Evolutionary conservation across 1,140 invertebrate species (phyloP).

Genomic region (Dolichoris vasculosae): DNA sequence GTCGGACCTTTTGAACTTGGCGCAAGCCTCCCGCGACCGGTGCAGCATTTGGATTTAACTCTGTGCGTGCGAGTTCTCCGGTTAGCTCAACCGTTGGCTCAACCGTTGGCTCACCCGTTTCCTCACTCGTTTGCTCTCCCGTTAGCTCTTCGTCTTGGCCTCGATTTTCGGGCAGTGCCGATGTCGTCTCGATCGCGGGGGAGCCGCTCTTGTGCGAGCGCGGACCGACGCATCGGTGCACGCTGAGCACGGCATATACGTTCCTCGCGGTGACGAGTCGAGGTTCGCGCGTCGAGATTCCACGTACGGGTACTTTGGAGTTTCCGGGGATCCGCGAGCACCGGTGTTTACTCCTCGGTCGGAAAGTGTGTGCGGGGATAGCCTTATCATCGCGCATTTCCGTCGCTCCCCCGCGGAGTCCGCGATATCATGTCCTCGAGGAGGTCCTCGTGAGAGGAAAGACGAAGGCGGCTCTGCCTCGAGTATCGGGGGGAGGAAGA

Average conservation of each 20-base stretch:
- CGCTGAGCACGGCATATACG: neutral
- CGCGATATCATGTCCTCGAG: neutral
- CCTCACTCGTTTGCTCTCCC: too few species aligned
- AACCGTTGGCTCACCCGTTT: neutral
- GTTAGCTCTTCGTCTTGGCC: neutral
- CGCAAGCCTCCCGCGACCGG: neutral
- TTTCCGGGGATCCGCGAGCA: neutral
- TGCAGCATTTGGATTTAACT: too few species aligned
- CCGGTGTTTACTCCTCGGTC: neutral
- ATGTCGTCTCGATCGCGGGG: neutral
- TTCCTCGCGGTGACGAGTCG: neutral
- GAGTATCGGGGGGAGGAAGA: neutral
- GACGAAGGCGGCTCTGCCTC: neutral
- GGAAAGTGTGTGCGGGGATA: neutral
- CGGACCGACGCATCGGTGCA: neutral
- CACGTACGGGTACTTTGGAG: neutral
- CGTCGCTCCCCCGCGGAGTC: neutral
- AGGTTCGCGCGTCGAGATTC: too few species aligned
- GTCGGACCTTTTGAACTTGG: neutral
- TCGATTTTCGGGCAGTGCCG: neutral
- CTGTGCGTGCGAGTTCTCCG: too few species aligned
- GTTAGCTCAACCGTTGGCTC: neutral
- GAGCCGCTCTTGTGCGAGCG: neutral
- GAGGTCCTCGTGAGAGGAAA: neutral
- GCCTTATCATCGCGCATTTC: neutral